These are phyloP conservation scores for Camelus bactrianus DNA, from an alignment of 2,113 vertebrate species.

Conservation along the genomic window DNA sequence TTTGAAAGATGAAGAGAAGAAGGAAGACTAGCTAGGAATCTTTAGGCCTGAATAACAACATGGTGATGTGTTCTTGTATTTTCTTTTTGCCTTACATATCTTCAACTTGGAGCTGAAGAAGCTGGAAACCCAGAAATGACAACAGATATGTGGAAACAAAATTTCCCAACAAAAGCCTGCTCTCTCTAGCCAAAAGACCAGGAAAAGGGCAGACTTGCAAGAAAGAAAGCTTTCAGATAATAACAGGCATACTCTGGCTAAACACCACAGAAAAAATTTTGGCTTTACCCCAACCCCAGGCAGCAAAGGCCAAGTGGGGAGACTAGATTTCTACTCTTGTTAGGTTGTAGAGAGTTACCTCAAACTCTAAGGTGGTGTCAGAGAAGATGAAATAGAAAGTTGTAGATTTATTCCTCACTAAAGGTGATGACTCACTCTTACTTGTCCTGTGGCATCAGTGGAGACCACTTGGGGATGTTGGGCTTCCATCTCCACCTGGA, in stretches of 20 bases:
- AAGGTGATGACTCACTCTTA: background rate
- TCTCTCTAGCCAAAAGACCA: background rate
- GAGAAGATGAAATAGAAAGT: background rate
- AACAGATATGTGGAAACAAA: background rate
- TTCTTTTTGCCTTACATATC: background rate
- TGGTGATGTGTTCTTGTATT: background rate
- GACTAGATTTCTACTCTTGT: background rate
- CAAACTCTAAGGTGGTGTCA: background rate
- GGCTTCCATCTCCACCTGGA: background rate
- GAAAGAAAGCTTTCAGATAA: background rate
- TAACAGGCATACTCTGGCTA: background rate
- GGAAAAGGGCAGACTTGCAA: background rate
- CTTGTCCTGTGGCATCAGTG: background rate
- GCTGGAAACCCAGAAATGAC: background rate
- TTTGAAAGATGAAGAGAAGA: background rate
- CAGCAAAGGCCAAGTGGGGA: background rate
- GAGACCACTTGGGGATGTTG: background rate
- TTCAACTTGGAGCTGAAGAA: background rate
- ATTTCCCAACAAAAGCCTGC: background rate
- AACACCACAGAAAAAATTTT: background rate
- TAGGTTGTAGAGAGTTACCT: background rate
- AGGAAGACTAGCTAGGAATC: background rate
- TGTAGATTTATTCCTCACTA: background rate
- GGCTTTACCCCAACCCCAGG: fast-evolving
- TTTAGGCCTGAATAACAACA: background rate